Base-by-base conservation (phyloP, 1,140 invertebrate species). In the Nephotettix cincticeps region DNA sequence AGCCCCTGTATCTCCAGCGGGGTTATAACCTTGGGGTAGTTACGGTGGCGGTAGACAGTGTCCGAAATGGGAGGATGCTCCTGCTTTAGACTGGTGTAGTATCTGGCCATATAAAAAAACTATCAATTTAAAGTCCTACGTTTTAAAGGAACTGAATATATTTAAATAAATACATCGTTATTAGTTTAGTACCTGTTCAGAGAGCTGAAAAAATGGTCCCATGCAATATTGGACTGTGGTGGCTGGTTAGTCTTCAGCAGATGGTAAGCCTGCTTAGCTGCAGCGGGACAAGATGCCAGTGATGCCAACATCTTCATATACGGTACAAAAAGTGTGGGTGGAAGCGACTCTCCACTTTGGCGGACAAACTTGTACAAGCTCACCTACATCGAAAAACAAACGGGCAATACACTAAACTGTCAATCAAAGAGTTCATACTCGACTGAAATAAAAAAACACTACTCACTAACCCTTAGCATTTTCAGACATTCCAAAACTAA, bases 331-430 rank as follows among this genome's bases (percentile, higher is more conserved):
- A 98, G 81, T 1, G 91, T 88, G 14, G 93, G 87, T n/a, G 93
- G 92, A 32, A 97, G 81, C 78, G 94, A 84, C 79, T 96, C 94
- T 56, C 95, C 93, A 43, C 94, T 91, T 66, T 95, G 84, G 3
- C 93, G 86, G 1, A 98, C 88, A 81, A 98, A 97, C 83, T 97
- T 98, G 80, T 93, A 95, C 9, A 98, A 83, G 0, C 91, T 90
- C 19, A 93, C 89, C 76, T 93, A 86, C 63, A 72, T 65, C 32
- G 14, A 36, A 6, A n/a, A n/a, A n/a, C n/a, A n/a, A n/a, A n/a
- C n/a, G 32, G 32, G 32, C 32, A 36, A 6, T 36, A 36, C 32
- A n/a, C n/a, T n/a, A n/a, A n/a, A n/a, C n/a, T n/a, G n/a, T n/a
- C n/a, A n/a, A n/a, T n/a, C n/a, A n/a, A n/a, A n/a, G n/a, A n/a